phyloP scores from a whole-genome alignment of 2,797 vertebrate species.

The Sarcoramphus papa region DNA sequence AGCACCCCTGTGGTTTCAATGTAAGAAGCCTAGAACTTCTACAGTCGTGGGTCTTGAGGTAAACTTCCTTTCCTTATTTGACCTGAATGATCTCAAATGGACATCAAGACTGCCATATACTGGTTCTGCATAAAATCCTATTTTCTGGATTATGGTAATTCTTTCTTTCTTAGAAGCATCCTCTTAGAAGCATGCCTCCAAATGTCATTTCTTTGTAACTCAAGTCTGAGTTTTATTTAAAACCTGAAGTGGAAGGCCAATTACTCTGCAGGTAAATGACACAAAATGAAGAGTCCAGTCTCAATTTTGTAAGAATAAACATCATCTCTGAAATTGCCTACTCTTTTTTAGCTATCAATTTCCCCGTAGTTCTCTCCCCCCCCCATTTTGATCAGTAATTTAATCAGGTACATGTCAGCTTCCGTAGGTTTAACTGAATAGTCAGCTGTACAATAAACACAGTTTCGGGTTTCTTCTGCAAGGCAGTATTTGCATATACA shows the following conservation, averaged over 20 bases:
- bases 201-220: neutral
- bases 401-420: neutral
- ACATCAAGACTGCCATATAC: neutral
- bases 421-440: neutral
- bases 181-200: neutral
- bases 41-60: neutral
- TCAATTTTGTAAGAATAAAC: neutral
- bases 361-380: fast-evolving
- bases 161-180: neutral
- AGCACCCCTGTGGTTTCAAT: neutral
- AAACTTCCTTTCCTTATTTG: neutral
- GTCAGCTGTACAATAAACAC: neutral
- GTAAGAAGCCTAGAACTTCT: neutral
- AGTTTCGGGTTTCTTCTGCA: neutral
- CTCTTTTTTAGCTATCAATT: neutral
- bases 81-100: neutral
- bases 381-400: neutral
- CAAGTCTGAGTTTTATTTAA: neutral
- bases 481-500: neutral
- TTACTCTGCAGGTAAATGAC: neutral
- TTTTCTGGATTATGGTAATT: neutral
- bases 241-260: neutral
- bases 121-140: neutral
- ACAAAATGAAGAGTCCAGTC: neutral
- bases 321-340: neutral